A percentile compares a stretch with the other conserved stretches of the same genome.
Conservation (phyloP, 1,140 invertebrate genomes). For the Anagrus nilaparvatae region DNA sequence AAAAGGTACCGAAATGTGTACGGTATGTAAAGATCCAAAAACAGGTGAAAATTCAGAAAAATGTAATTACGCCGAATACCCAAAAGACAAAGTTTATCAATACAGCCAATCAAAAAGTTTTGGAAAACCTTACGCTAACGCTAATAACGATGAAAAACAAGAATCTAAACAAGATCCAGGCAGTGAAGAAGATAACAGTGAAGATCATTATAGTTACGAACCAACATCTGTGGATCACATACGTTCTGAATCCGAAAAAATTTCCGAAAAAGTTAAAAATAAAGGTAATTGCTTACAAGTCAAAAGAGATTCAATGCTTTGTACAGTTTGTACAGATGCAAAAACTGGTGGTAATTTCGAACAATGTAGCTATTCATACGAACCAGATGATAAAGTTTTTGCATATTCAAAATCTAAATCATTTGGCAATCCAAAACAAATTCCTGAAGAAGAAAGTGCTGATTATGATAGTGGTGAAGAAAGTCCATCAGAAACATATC, state of each 20-base stretch:
- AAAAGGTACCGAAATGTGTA: conserved; percentile 54
- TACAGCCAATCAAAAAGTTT: conserved; percentile 40
- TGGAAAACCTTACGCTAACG: conserved; percentile 23
- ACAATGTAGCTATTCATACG: conserved; percentile 57
- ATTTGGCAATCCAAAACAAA: conserved; percentile 23
- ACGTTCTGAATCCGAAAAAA: conserved; percentile 25
- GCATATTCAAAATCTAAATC: conserved; percentile 42
- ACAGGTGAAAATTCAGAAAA: conserved; percentile 60
- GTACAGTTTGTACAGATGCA: conserved; percentile 56
- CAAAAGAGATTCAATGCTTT: conserved; percentile 53
- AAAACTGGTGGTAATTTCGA: conserved; percentile 62
- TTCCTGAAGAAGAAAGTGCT: conserved; percentile 1
- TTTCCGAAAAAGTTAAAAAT: conserved; percentile 20
- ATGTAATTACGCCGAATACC: conserved; percentile 57
- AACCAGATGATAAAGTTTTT: conserved; percentile 58
- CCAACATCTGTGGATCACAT: conserved; percentile 15
- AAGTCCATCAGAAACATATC: conserved; percentile 5
- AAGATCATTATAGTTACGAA: conserved; percentile 12
- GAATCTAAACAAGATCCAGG: background rate
- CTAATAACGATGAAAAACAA: conserved; percentile 6
- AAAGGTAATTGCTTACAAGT: conserved; percentile 45
- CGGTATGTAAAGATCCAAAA: conserved; percentile 54
- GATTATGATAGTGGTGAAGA: conserved; percentile 10
- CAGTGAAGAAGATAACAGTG: conserved; percentile 6
- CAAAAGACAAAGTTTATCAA: conserved; percentile 59